Conservation (phyloP, 2,113 vertebrate species). For the Furnarius figulus region DNA sequence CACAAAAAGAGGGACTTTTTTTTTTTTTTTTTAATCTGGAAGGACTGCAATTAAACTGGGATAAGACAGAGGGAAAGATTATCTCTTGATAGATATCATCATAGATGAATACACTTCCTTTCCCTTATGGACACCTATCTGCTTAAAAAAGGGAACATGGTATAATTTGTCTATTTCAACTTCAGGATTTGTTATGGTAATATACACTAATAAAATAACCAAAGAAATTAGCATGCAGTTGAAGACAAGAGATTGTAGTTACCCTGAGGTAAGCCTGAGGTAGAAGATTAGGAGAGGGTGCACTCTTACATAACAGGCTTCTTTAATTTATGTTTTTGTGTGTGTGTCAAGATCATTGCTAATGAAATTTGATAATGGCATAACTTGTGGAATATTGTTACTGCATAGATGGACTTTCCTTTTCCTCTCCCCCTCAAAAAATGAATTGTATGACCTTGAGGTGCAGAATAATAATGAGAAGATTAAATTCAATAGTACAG, state of each 20-base stretch:
- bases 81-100: not conserved
- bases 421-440: accelerated
- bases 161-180: not conserved
- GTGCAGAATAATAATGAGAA: not conserved
- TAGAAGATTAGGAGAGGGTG: not conserved
- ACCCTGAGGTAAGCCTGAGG: not conserved
- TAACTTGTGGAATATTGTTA: not conserved
- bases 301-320: not conserved
- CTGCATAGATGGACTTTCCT: not conserved
- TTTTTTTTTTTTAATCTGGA: not conserved
- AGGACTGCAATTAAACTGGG: not conserved
- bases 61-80: not conserved
- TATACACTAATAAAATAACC: not conserved
- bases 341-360: not conserved
- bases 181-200: not conserved
- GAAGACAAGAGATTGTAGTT: not conserved
- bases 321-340: not conserved
- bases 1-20: not conserved
- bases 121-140: not conserved
- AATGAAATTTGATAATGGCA: not conserved
- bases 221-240: not conserved
- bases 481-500: not conserved
- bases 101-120: not conserved
- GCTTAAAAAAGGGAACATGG: not conserved
- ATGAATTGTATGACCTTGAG: not conserved